These are phyloP conservation scores for Tor tambroides DNA, from an alignment of 2,113 vertebrate species.

Conservation along the genomic window DNA sequence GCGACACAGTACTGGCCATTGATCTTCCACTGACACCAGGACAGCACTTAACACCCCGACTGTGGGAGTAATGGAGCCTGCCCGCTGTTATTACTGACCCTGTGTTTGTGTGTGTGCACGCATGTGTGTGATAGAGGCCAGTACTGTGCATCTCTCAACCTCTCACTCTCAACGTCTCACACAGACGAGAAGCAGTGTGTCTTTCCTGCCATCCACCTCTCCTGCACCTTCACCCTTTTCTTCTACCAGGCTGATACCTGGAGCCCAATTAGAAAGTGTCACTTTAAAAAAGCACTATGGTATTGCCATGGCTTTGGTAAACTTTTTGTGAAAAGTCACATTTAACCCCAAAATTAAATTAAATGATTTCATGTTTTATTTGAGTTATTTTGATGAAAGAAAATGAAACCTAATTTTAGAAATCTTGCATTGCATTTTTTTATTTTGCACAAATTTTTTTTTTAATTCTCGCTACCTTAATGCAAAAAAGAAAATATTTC, in stretches of 20 bases:
- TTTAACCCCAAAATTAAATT: neutral
- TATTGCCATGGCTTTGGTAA: neutral
- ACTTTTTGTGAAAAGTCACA: neutral
- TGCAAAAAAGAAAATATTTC: neutral
- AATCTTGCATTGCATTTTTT: neutral
- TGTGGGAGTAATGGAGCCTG: slow-evolving; percentile 78
- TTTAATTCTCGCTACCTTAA: neutral
- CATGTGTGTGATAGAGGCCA: neutral
- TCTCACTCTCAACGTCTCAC: neutral
- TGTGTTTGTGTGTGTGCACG: slow-evolving; percentile 32
- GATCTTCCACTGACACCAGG: slow-evolving; percentile 79
- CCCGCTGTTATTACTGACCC: slow-evolving; percentile 57
- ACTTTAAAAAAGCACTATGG: neutral
- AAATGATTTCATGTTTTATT: neutral
- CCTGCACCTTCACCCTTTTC: neutral
- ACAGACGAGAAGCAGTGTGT: neutral
- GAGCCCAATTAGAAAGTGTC: neutral
- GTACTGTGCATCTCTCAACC: neutral
- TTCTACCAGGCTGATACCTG: neutral
- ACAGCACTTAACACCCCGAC: slow-evolving; percentile 82
- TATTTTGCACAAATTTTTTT: neutral
- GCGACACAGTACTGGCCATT: slow-evolving; percentile 65
- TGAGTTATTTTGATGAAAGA: neutral
- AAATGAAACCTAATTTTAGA: neutral
- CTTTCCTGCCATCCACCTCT: neutral